Percentiles rank a stretch among this genome's conserved stretches.
phyloP scores from a whole-genome alignment of 2,888 invertebrate species.

The Masnerella sp. region DNA sequence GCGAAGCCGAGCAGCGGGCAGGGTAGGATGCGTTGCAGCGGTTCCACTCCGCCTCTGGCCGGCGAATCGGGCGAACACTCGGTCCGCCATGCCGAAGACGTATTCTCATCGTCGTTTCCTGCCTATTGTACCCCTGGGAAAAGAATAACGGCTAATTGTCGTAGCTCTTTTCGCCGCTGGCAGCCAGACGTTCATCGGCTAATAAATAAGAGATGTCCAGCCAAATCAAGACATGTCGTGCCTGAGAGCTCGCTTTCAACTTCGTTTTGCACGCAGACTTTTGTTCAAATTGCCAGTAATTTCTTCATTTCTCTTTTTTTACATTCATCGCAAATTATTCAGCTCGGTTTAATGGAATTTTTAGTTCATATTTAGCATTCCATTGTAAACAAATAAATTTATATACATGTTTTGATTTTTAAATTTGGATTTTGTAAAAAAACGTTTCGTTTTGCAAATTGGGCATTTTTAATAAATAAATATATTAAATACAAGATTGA shows the following conservation, averaged over 20 bases:
- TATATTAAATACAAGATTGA: no score
- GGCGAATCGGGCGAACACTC: constrained; percentile 14
- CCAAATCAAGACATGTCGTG: constrained; percentile 35
- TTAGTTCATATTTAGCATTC: no score
- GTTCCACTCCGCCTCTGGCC: constrained; percentile 42
- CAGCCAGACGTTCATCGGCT: constrained; percentile 42
- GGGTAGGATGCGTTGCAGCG: constrained; percentile 31
- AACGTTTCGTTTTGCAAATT: no score
- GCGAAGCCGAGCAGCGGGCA: constrained; percentile 44
- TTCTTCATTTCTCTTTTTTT: no score
- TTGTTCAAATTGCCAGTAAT: no score
- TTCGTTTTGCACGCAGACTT: constrained; percentile 12
- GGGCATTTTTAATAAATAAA: no score
- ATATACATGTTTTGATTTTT: no score
- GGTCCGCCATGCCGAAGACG: constrained; percentile 24
- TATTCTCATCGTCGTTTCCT: constrained; percentile 59
- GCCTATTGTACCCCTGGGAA: constrained; percentile 52
- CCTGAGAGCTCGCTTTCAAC: constrained; percentile 8
- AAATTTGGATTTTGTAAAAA: no score
- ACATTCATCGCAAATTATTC: no score
- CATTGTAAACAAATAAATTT: no score
- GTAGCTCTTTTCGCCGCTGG: constrained; percentile 43
- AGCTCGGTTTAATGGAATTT: no score
- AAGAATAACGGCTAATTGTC: constrained; percentile 61
- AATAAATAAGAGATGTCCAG: constrained; percentile 46